Conservation (phyloP, 1,140 invertebrate genomes). For the Hydropsyche tenuis region DNA sequence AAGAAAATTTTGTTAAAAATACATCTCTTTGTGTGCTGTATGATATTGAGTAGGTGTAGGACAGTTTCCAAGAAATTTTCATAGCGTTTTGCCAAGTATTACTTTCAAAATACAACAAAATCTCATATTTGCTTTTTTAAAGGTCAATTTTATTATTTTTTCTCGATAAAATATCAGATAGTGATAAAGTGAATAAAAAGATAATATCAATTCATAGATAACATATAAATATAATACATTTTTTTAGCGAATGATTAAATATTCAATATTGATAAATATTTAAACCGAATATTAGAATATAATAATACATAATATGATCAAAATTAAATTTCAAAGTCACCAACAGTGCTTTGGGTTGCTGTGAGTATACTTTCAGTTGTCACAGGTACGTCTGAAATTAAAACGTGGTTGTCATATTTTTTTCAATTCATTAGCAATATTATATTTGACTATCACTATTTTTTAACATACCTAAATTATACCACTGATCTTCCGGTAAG, state of each 20-base stretch:
- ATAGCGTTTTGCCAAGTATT: background rate
- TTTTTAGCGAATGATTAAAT: no score
- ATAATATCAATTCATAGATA: background rate
- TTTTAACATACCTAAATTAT: conserved; percentile 9
- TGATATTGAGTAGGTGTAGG: conserved; percentile 16
- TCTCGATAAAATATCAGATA: no score
- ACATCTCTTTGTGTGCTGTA: background rate
- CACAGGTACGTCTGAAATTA: conserved; percentile 23
- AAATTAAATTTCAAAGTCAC: conserved; percentile 1
- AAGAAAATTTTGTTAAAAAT: background rate
- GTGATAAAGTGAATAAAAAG: no score
- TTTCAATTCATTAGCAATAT: background rate
- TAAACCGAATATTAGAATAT: no score
- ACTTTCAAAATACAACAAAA: conserved; percentile 13
- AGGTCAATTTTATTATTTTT: no score
- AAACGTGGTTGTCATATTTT: background rate
- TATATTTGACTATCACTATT: no score
- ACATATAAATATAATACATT: no score
- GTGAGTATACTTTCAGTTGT: conserved; percentile 19
- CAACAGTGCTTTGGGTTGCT: background rate
- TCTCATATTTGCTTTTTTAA: no score
- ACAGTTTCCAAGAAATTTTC: conserved; percentile 17
- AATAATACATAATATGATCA: background rate
- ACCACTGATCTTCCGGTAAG: conserved; percentile 23
- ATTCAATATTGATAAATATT: no score